Base-by-base conservation (phyloP, 2,797 vertebrate genomes). In the Anguilla marmorata region DNA sequence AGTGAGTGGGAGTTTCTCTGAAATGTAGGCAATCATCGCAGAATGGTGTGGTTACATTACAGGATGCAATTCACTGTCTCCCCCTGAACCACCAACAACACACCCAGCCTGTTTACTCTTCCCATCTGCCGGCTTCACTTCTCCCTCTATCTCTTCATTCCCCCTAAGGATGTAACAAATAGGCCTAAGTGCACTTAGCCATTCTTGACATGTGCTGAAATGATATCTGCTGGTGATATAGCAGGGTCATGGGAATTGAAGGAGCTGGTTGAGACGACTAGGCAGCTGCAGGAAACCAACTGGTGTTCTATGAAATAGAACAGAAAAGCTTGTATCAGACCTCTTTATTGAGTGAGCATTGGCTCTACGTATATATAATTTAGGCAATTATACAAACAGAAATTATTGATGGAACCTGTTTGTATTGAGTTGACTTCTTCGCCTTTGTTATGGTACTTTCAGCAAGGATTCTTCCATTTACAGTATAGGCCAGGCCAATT, bases 41-140 rank as follows among this genome's bases (percentile, higher is more conserved):
- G 94, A 94, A 95, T 63, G 63, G 94, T 94, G 93, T 82, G 93
- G 94, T 95, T 96, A 96, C 95, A 96, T 96, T 96, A 95, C 92
- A 91, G 95, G 93, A 95, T 95, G 93, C 93, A 93, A 95, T 94
- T 94, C 16, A 92, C 94, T 91, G 2, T 90, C 89, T 84, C 60
- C 85, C 82, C 45, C 37, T 63, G 30, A 56, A 54, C 63, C 45
- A 87, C 63, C 50, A 87, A 24, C 52, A 87, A 82, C 84, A 82
- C 86, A 54, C 45, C 83, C 80, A 19, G 54, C 60, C 60, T 72
- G 82, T 63, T 48, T 87, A 84, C 58, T 83, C 79, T 83, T 33
- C 41, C 69, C 83, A 37, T 85, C 83, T 72, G 85, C 24, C 86
- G 54, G 66, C 33, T 87, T 58, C 63, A 16, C n/a, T 83, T 54